Base-by-base conservation (phyloP, 2,888 invertebrate genomes). In the Leptinotarsa tumamoca region DNA sequence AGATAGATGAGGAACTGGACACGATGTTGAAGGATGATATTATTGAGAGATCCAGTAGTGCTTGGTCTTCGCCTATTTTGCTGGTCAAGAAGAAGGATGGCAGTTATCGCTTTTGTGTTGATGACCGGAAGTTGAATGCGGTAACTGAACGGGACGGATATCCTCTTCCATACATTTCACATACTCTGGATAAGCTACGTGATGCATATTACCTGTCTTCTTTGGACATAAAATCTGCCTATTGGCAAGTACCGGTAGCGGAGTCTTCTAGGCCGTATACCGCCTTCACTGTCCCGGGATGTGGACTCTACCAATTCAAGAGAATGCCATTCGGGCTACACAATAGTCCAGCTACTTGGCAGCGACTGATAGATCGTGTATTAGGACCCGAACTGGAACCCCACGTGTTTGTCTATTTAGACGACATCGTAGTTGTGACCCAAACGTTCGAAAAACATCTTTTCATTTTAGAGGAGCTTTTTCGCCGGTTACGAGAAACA, bases 241-340 rank as follows among this genome's bases (percentile, higher is more conserved):
- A 67, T 10, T 49, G 33, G 33, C 67, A 67, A n/a, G 67, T 67
- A 4, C 50, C 67, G 10, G 5, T 67, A 3, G 17, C 18, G 14
- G 49, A 67, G 27, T n/a, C n/a, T 17, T 67, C 67, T 10, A 13
- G 18, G 5, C 14, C 33, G n/a, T 67, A n/a, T 67, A 67, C 67
- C 17, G 43, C 27, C 43, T 67, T 67, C 17, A 67, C 43, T 27
- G 71, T 71, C 15, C 71, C 58, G 21, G 17, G 27, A 14, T 4
- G 71, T 5, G 71, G 33, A 10, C 23, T 71, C 14, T 71, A 58
- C 13, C 23, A 23, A 18, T 71, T 71, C 21, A n/a, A 13, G 17
- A 23, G 27, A 4, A 21, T 21, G 21, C 21, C 21, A 2, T 21
- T 2, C 21, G 21, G 21, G 21, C 21, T 21, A 21, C 2, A 21